These are phyloP conservation scores for Protobothrops mucrosquamatus DNA, from an alignment of 2,113 vertebrate species.

Conservation along the genomic window DNA sequence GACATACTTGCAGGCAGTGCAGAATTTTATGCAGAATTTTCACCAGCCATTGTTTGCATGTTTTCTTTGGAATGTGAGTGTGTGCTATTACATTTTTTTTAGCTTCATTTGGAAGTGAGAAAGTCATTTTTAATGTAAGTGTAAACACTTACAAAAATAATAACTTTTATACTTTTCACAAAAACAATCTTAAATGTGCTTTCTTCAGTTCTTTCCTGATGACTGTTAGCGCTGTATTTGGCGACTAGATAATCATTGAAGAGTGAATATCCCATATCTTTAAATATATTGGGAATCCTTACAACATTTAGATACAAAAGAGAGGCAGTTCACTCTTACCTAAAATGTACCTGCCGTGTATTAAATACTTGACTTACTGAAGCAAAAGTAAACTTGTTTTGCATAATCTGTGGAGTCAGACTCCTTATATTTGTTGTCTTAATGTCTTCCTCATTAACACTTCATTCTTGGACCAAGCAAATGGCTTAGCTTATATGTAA, in stretches of 20 bases:
- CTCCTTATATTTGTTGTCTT: constrained; percentile 56
- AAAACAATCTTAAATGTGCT: constrained; percentile 63
- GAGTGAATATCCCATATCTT: constrained; percentile 51
- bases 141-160: constrained; percentile 71
- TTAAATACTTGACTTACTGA: constrained; percentile 58
- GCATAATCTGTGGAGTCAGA: constrained; percentile 57
- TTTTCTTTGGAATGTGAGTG: constrained; percentile 72
- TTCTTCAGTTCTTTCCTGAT: constrained; percentile 62
- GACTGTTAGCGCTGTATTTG: constrained; percentile 64
- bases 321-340: constrained; percentile 52
- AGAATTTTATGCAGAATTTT: constrained; percentile 70
- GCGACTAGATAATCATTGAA: constrained; percentile 71
- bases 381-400: constrained; percentile 63
- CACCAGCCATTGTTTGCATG: constrained; percentile 72
- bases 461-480: constrained; percentile 29
- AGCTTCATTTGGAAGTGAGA: constrained; percentile 67
- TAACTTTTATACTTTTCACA: constrained; percentile 69
- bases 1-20: constrained; percentile 61
- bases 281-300: constrained; percentile 53
- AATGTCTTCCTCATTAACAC: constrained; percentile 41
- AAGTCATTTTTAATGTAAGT: constrained; percentile 70
- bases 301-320: constrained; percentile 64
- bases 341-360: constrained; percentile 61
- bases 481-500: constrained; percentile 27
- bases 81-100: constrained; percentile 66